Evolutionary conservation across 1,140 invertebrate species (phyloP).

Genomic region (Schlechtendalia chinensis): DNA sequence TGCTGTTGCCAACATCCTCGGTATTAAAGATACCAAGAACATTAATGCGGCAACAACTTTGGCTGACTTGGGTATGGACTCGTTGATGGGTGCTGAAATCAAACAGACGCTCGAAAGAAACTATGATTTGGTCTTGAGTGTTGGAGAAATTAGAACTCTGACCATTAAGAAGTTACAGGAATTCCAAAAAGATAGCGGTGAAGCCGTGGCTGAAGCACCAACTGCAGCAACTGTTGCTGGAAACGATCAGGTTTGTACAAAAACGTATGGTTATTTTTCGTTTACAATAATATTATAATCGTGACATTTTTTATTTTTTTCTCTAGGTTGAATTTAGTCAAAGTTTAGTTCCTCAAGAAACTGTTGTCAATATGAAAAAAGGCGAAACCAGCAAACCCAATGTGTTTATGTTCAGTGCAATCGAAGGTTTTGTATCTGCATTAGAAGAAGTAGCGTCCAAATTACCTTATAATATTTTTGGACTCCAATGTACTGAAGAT

Average conservation of each 20-base stretch:
- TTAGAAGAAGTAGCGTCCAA: constrained; percentile 69
- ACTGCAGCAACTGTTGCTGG: constrained; percentile 50
- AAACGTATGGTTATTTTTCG: not conserved
- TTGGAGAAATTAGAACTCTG: constrained; percentile 81
- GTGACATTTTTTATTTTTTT: not conserved
- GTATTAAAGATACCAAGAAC: constrained; percentile 76
- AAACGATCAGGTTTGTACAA: constrained; percentile 16
- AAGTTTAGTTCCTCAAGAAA: constrained; percentile 43
- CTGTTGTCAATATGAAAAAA: constrained; percentile 31
- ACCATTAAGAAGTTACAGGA: constrained; percentile 72
- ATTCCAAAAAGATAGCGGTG: constrained; percentile 59
- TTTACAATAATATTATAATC: not conserved
- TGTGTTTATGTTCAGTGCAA: constrained; percentile 82
- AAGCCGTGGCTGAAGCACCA: not conserved
- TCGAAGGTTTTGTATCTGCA: constrained; percentile 80
- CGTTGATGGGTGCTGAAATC: constrained; percentile 96
- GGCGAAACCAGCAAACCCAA: constrained; percentile 56
- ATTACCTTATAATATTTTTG: constrained; percentile 77
- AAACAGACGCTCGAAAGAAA: constrained; percentile 93
- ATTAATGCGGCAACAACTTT: constrained; percentile 73
- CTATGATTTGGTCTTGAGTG: constrained; percentile 83
- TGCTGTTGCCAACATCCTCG: constrained; percentile 80
- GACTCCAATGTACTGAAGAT: constrained; percentile 79
- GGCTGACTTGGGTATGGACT: constrained; percentile 94
- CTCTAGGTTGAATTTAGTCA: constrained; percentile 25